These are phyloP conservation scores for Eidolon dupreanum DNA, from an alignment of 2,797 vertebrate species.

Conservation along the genomic window DNA sequence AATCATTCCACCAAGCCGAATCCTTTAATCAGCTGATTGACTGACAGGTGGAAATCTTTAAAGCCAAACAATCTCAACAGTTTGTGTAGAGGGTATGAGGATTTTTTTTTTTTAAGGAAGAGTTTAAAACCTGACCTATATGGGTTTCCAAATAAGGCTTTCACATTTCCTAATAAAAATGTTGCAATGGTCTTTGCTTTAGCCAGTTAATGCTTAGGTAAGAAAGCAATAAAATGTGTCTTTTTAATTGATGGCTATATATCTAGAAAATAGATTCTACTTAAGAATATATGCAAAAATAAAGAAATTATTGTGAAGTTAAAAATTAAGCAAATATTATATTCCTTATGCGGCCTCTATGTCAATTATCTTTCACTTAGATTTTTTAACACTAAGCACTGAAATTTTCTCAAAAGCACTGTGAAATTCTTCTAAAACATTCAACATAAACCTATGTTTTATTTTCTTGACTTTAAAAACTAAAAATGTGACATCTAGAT, in stretches of 20 bases:
- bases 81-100: not conserved
- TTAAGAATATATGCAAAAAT: not conserved
- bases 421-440: constrained; percentile 31
- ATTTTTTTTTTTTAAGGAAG: not conserved
- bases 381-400: not conserved
- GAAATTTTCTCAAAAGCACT: not conserved
- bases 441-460: not conserved
- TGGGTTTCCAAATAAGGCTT: not conserved
- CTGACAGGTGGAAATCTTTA: not conserved
- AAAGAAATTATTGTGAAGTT: not conserved
- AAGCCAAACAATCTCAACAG: not conserved
- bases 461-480: not conserved
- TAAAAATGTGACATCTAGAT: not conserved
- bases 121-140: not conserved
- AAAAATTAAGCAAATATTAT: not conserved
- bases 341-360: not conserved
- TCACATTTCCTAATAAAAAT: constrained; percentile 7
- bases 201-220: not conserved
- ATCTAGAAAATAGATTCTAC: not conserved
- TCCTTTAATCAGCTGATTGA: not conserved
- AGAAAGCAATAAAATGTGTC: not conserved
- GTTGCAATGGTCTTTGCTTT: not conserved
- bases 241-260: not conserved
- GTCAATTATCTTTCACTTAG: not conserved
- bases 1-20: not conserved